These are phyloP conservation scores for Pollicipes pollicipes DNA, from an alignment of 1,140 invertebrate genomes.

Conservation along the genomic window DNA sequence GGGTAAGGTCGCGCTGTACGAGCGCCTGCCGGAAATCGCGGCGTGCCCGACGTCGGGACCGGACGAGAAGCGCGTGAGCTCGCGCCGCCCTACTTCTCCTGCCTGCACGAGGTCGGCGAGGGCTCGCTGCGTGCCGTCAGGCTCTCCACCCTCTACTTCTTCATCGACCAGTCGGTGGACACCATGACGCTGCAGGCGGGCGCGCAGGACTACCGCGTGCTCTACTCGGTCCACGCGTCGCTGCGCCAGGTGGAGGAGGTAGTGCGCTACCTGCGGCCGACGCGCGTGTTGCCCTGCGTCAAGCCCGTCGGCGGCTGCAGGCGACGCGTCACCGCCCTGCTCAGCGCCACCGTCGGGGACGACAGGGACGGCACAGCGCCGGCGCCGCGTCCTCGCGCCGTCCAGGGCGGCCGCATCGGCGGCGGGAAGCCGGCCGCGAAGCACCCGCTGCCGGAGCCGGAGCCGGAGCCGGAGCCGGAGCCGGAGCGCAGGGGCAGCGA, in stretches of 20 bases:
- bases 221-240: slow-evolving; percentile 19
- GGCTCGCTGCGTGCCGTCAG: background rate
- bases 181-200: background rate
- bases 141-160: background rate
- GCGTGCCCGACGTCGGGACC: slow-evolving; percentile 16
- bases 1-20: slow-evolving; percentile 19
- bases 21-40: slow-evolving; percentile 19
- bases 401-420: no score
- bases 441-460: no score
- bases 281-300: slow-evolving; percentile 20
- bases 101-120: background rate
- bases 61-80: slow-evolving; percentile 18
- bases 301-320: slow-evolving; percentile 7
- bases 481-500: background rate
- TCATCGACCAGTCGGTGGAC: background rate
- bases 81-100: slow-evolving; percentile 5
- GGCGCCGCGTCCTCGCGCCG: no score
- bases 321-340: background rate
- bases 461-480: no score
- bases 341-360: background rate
- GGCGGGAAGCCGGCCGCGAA: no score
- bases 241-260: slow-evolving; percentile 17
- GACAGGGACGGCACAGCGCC: no score
- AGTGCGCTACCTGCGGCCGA: slow-evolving; percentile 17
- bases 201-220: slow-evolving; percentile 14